Evolutionary conservation across 2,888 invertebrate species (phyloP), one percentile per base, ranked within the genome.

Genomic region (Heliconius sara): DNA sequence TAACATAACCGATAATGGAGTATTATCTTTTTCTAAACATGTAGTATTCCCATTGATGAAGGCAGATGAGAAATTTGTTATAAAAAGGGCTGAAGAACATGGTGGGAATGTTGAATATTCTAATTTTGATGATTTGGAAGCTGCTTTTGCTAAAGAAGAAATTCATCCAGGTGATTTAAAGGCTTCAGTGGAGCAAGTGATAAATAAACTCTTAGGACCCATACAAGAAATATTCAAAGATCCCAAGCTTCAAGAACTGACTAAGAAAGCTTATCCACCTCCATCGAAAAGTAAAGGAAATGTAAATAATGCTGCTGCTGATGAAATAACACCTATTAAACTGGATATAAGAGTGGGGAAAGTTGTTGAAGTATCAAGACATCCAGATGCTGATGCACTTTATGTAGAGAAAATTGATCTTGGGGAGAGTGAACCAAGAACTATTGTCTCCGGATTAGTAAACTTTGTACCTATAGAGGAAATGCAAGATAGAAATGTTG

Each of bases 91-190:
- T 68, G 95, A 96, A 68, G 97, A 97, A 85, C 96, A 97, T 95
- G 97, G 99, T 70, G 99, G 99, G 27, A 96, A 98, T 92, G 86
- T 97, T 16, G 95, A 95, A 66, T 99, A 96, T 90, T 90, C 93
- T 1, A 96, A 96, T 22, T 99, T 96, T 94, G 96, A 97, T 78
- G 96, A 97, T 70, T 92, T 99, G 79, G 98, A 99, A 95, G 92
- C 95, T 86, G 97, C 97, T 83, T 99, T 98, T 95, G 97, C 97
- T 0, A 97, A 97, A 81, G 95, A 97, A 89, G 97, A 97, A 85
- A 95, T 99, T 78, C 99, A 99, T 95, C 99, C 99, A 34, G 99
- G 97, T 25, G 99, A 99, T 95, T 95, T 99, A 84, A 99, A 99
- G 93, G 95, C 95, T 60, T 96, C 98, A 27, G 98, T 98, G 12